A percentile compares a stretch with the other conserved stretches of the same genome.
These are phyloP conservation scores for Miltochrista miniata DNA, from an alignment of 2,888 invertebrate genomes.

Conservation along the genomic window DNA sequence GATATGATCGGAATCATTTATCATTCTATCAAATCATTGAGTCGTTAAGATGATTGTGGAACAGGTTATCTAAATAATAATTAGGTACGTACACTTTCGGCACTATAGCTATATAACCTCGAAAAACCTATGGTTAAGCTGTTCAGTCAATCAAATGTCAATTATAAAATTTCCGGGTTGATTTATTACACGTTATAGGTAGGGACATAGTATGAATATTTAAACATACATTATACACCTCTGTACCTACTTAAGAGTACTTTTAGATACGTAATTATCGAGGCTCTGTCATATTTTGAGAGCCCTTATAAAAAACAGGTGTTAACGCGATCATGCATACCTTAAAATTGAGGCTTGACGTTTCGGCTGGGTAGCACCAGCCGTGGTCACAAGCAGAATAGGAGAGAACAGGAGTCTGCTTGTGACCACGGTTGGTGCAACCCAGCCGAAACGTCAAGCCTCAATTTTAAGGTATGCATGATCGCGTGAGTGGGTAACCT, in stretches of 20 bases:
- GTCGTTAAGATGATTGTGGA: constrained; percentile 30
- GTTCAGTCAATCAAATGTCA: constrained; percentile 40
- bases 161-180: constrained; percentile 37
- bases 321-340: too few relatives aligned
- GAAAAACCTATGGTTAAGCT: constrained; percentile 20
- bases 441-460: too few relatives aligned
- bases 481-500: too few relatives aligned
- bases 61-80: constrained; percentile 30
- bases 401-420: too few relatives aligned
- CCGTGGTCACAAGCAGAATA: too few relatives aligned
- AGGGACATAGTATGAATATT: constrained; percentile 1
- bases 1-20: constrained; percentile 19
- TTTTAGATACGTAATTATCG: too few relatives aligned
- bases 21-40: constrained; percentile 22
- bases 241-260: background rate
- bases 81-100: constrained; percentile 19
- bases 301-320: too few relatives aligned
- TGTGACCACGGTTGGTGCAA: too few relatives aligned
- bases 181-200: constrained; percentile 23
- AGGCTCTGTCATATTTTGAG: too few relatives aligned
- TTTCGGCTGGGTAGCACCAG: too few relatives aligned
- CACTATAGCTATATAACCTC: constrained; percentile 11
- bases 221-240: background rate
- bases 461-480: too few relatives aligned
- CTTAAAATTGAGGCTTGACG: too few relatives aligned